phyloP scores from a whole-genome alignment of 2,888 invertebrate genomes.

The Timandra comae region DNA sequence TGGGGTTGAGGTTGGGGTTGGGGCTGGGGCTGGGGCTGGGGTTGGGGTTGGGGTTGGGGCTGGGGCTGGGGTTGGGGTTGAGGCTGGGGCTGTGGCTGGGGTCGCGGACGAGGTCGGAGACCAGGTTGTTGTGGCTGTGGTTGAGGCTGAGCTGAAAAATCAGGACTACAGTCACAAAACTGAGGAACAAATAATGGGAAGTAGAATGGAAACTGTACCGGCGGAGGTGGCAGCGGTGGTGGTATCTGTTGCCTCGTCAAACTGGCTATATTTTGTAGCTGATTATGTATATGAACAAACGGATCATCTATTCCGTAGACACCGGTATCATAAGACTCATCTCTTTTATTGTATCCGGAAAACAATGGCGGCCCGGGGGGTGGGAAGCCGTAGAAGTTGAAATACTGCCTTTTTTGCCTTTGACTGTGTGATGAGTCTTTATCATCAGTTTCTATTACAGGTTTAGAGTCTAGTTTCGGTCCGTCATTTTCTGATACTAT shows the following conservation, averaged over 20 bases:
- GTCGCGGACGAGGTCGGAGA: too few species aligned
- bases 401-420: conserved; percentile 42
- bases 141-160: conserved; percentile 7
- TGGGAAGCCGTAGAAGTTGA: conserved; percentile 4
- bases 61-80: too few species aligned
- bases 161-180: conserved; percentile 37
- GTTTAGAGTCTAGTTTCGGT: conserved; percentile 26
- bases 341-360: conserved; percentile 28
- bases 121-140: conserved; percentile 7
- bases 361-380: too few species aligned
- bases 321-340: conserved; percentile 26
- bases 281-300: conserved; percentile 34
- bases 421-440: conserved; percentile 25
- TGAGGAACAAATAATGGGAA: conserved; percentile 44
- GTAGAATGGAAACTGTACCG: conserved; percentile 35
- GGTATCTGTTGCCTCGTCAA: conserved; percentile 30
- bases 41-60: too few species aligned
- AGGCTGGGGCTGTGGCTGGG: conserved; percentile 7
- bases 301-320: conserved; percentile 36
- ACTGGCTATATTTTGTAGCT: conserved; percentile 37
- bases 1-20: conserved; percentile 7
- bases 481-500: conserved; percentile 12
- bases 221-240: conserved; percentile 26
- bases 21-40: conserved; percentile 10
- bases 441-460: conserved; percentile 24